A percentile compares a stretch with the other conserved stretches of the same genome.
These are phyloP conservation scores for Diachrysia chrysitis DNA, from an alignment of 2,888 invertebrate species.

Conservation along the genomic window DNA sequence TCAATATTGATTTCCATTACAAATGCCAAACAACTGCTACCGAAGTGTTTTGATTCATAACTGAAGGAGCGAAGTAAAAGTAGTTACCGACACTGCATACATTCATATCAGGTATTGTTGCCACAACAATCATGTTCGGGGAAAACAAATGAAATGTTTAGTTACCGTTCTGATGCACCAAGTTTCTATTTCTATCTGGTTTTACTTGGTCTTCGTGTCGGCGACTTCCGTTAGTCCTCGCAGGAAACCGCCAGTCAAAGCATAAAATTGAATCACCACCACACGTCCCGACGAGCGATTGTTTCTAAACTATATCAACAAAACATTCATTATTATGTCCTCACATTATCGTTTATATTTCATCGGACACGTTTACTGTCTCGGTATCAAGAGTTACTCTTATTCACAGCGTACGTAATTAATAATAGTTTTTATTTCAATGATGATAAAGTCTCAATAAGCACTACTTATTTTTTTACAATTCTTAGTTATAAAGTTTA, in stretches of 20 bases:
- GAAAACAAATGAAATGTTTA: slow-evolving; percentile 66
- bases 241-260: slow-evolving; percentile 80
- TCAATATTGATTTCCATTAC: slow-evolving; percentile 37
- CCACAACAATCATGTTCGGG: slow-evolving; percentile 62
- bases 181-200: slow-evolving; percentile 78
- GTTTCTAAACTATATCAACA: slow-evolving; percentile 68
- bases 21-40: slow-evolving; percentile 30
- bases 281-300: slow-evolving; percentile 61
- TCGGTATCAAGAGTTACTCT: slow-evolving; percentile 21
- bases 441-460: slow-evolving; percentile 15
- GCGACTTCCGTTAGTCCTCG: slow-evolving; percentile 71
- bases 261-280: slow-evolving; percentile 68
- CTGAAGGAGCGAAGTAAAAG: slow-evolving; percentile 31
- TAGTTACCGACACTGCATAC: slow-evolving; percentile 35
- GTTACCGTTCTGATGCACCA: slow-evolving; percentile 72
- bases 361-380: slow-evolving; percentile 34
- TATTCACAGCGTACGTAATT: slow-evolving; percentile 24
- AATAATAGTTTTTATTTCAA: slow-evolving; percentile 29
- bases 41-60: slow-evolving; percentile 44
- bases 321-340: slow-evolving; percentile 63
- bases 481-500: slow-evolving; percentile 14
- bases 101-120: slow-evolving; percentile 57
- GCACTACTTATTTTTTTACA: neutral
- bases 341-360: slow-evolving; percentile 52
- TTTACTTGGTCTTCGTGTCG: slow-evolving; percentile 66